Evolutionary conservation across 2,888 invertebrate species (phyloP), one percentile per base, ranked within the genome.

Genomic region (Hyalella azteca): DNA sequence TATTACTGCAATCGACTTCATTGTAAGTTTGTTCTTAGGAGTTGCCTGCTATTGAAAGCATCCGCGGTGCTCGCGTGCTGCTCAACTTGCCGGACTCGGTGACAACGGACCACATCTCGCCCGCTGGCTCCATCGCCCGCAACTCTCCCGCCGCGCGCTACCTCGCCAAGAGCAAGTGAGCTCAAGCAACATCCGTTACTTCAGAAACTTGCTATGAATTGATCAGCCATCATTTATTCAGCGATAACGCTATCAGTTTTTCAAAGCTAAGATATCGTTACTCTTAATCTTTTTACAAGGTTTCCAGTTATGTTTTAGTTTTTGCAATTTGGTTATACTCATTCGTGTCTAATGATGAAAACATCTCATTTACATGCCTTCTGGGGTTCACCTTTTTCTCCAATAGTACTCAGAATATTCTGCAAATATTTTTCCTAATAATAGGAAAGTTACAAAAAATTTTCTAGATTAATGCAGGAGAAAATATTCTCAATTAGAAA

Each of bases 81-180:
- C 90, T 98, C 0, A 92, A 94, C 86, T 90, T 99, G 82, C 96
- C 96, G 0, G 98, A 99, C 88, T 98, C 97, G 0, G 97, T 99
- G 9, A 99, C 98, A 40, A 98, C 98, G 0, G 98, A 99, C 90
- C 98, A 98, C 89, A 99, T 99, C 85, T 97, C 97, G 2, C 98
- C 98, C 0, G 98, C 98, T 29, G 98, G 98, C 4, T 96, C 97
- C 81, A 99, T 99, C 86, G 95, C 98, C 0, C 90, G 97, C 79
- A 97, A 94, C 88, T 97, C 97, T 78, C 94, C 98, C 0, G 98
- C 98, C 0, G 95, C 95, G 0, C 90, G 95, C 87, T 95, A 92
- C 88, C 89, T 97, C 19, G 91, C 93, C 15, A 80, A 86, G 40
- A 90, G 91, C 86, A 94, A 93, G 93, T 94, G 41, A 75, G 81